Evolutionary conservation across 2,797 vertebrate species (phyloP).

Genomic region (Propithecus deckenii): DNA sequence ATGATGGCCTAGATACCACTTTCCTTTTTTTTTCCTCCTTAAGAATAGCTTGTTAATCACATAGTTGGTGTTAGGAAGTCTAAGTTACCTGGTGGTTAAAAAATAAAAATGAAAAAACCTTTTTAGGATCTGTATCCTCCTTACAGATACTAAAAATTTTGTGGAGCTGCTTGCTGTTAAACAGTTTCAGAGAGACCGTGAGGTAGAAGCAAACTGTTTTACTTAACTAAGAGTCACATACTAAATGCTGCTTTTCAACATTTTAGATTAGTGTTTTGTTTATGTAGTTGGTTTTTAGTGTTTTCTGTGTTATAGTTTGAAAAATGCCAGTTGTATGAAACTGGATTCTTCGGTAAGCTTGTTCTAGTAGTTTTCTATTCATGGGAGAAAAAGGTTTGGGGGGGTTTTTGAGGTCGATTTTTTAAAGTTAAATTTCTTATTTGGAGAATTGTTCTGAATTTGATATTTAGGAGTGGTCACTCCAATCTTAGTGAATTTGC

Average conservation of each 20-base stretch:
- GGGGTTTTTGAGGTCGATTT: conserved; percentile 58
- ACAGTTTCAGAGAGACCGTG: conserved; percentile 51
- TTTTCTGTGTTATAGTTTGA: conserved; percentile 64
- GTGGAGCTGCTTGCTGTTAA: conserved; percentile 40
- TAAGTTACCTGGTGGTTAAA: conserved; percentile 42
- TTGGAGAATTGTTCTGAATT: conserved; percentile 85
- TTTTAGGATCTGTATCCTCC: conserved; percentile 52
- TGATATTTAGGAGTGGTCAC: conserved; percentile 80
- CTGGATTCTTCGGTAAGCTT: conserved; percentile 84
- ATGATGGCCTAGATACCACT: conserved; percentile 80
- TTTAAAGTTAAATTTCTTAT: conserved; percentile 71
- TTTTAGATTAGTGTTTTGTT: conserved; percentile 67
- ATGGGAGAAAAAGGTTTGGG: conserved; percentile 15
- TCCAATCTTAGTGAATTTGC: conserved; percentile 81
- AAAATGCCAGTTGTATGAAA: conserved; percentile 65
- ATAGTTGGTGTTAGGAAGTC: conserved; percentile 68
- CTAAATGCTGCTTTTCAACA: conserved; percentile 68
- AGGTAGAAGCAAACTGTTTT: conserved; percentile 42
- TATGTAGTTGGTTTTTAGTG: conserved; percentile 72
- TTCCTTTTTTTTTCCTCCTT: conserved; percentile 28
- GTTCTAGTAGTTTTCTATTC: conserved; percentile 83
- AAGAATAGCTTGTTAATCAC: conserved; percentile 74
- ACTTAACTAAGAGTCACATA: conserved; percentile 55
- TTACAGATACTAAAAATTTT: not conserved
- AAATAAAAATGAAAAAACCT: not conserved